Base-by-base conservation (phyloP, 1,140 invertebrate genomes). In the Venturia canescens region DNA sequence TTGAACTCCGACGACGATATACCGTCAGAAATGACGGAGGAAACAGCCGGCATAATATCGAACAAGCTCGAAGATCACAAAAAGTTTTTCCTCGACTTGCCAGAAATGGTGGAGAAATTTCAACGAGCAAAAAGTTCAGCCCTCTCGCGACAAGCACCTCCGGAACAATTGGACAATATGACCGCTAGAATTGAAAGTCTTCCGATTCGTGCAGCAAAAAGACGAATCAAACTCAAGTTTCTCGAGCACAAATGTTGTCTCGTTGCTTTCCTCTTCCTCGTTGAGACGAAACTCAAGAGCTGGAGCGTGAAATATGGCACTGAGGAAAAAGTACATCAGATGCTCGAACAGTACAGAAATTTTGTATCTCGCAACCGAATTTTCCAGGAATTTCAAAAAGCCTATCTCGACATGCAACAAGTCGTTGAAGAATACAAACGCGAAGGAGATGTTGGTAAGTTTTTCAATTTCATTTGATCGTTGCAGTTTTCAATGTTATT, bases 361-460 rank as follows among this genome's bases (percentile, higher is more conserved):
- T 98, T 98, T 92, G 97, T 98, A 16, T 97, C 97, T 3, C 94
- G 95, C 84, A 98, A 97, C 91, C 95, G 97, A 89, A 96, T 99
- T 85, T 98, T 98, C 92, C 96, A 98, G 90, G 97, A 98, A 91
- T 98, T 98, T 91, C 97, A 98, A 87, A 97, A 97, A 92, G 97
- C 97, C 23, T 98, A 96, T 87, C 92, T 96, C 81, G 97, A 98
- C 87, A 97, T 98, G 94, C 97, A 98, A 90, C 96, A 97, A 87
- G 96, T 98, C 63, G 95, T 97, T 44, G 97, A 98, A 63, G 96
- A 97, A 86, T 98, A 98, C 87, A 98, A 98, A 92, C 94, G 94
- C 84, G 96, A 97, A 63, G 96, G 96, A 83, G 94, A 96, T 91
- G 94, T 97, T 71, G 95, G 96, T 93, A 93, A 92, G 90, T 88